Conservation (phyloP, 2,113 vertebrate species). For the Monopterus albus region DNA sequence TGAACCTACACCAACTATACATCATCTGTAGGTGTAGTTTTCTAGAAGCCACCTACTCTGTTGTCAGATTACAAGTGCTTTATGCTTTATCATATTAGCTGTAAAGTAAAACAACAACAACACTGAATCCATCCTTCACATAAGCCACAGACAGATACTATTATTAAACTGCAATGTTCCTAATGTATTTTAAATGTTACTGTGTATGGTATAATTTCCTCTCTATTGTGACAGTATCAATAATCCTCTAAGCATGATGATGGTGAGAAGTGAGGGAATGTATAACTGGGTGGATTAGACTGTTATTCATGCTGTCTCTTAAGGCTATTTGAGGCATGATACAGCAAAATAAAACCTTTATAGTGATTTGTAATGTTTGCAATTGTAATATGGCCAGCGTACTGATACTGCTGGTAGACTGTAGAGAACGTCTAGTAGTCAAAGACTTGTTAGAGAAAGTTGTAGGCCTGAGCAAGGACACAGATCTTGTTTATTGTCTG, state of each 20-base stretch:
- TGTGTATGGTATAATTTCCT: background rate
- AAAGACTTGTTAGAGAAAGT: background rate
- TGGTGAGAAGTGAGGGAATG: too few relatives aligned
- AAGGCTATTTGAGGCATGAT: too few relatives aligned
- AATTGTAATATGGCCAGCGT: background rate
- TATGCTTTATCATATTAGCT: conserved; percentile 2
- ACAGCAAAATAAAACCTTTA: too few relatives aligned
- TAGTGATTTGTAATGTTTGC: background rate
- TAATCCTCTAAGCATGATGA: background rate
- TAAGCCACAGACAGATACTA: background rate
- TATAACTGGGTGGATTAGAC: too few relatives aligned
- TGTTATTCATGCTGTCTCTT: too few relatives aligned
- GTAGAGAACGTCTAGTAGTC: background rate
- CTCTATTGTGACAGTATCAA: background rate
- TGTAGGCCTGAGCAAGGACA: conserved; percentile 44
- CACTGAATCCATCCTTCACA: background rate
- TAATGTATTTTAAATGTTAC: conserved; percentile 1
- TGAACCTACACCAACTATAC: background rate
- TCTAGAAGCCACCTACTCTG: background rate
- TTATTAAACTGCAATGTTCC: background rate
- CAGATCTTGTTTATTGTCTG: conserved; percentile 25
- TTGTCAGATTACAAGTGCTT: conserved; percentile 17
- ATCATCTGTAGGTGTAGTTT: conserved; percentile 8
- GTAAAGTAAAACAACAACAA: background rate
- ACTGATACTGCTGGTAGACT: too few relatives aligned